Base-by-base conservation (phyloP, 2,797 vertebrate species). In the Okamejei kenojei region DNA sequence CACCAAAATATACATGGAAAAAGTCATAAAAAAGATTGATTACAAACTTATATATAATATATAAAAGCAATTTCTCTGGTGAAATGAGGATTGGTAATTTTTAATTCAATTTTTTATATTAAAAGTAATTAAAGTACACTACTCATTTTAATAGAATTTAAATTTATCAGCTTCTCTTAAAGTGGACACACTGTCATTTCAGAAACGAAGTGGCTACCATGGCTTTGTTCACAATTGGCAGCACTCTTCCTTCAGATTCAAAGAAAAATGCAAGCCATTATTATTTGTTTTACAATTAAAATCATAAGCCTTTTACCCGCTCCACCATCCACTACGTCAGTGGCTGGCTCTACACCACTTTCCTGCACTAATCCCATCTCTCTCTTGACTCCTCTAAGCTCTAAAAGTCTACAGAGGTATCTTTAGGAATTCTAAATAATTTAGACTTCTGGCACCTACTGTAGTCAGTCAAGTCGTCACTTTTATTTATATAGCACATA, bases 91-190 rank as follows among this genome's bases (percentile, higher is more conserved):
- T 88, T 88, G 21, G 61, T 88, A 88, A 88, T 88, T 88, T 68
- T 88, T 88, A 88, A 88, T 88, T 88, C 84, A 88, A 63, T 88
- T 88, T 88, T 88, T 88, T 65, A 88, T 88, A 88, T 88, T 88
- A 88, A 88, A 88, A 32, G 84, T 88, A 88, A 88, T 88, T 88
- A 88, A 88, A 88, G 65, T 35, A 68, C 61, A 68, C 84, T 21
- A 68, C 84, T 88, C 84, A 88, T 88, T 88, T 88, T 88, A 88
- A 88, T 88, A 88, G 84, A 63, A 88, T 88, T 88, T 32, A 88
- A 88, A 88, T 88, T 65, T 88, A 88, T 88, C 84, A 65, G 84
- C 17, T 88, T 68, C 84, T 88, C 29, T 32, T 88, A 68, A 88
- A 19, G 84, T 65, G 84, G 84, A 65, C 84, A 65, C 84, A 88